Conservation (phyloP, 1,140 invertebrate genomes). For the Orius insidiosus region DNA sequence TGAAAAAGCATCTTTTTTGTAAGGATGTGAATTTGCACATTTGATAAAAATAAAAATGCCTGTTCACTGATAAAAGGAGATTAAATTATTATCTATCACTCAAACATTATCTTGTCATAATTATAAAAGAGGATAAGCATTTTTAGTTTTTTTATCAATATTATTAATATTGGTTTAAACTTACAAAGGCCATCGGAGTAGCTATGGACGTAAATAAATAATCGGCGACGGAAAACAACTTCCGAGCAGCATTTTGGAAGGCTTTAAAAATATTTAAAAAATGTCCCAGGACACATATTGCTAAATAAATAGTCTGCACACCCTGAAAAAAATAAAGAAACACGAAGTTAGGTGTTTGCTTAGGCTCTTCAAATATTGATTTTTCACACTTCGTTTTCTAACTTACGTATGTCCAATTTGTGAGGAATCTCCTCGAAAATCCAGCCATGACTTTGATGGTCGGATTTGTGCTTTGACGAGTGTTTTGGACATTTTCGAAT, state of each 20-base stretch:
- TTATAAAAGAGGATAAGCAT: conserved; percentile 1
- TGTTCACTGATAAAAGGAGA: too few species aligned
- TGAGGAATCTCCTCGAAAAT: conserved; percentile 14
- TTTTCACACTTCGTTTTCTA: not conserved
- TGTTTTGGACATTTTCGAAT: too few species aligned
- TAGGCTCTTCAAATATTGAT: not conserved
- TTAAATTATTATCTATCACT: too few species aligned
- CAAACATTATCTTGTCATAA: too few species aligned
- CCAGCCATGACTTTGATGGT: not conserved
- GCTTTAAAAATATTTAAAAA: conserved; percentile 46
- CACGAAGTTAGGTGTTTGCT: not conserved
- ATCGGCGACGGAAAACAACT: conserved; percentile 40
- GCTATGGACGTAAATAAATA: conserved; percentile 48
- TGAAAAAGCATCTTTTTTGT: too few species aligned
- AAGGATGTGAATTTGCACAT: too few species aligned
- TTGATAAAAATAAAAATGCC: too few species aligned
- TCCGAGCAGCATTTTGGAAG: not conserved
- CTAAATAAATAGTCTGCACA: conserved; percentile 54
- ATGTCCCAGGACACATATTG: conserved; percentile 51
- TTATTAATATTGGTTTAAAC: conserved; percentile 13
- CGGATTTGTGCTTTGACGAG: too few species aligned
- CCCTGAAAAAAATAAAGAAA: conserved; percentile 36
- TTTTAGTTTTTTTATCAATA: too few species aligned
- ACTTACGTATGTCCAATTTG: conserved; percentile 20
- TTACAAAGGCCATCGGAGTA: conserved; percentile 55